These are phyloP conservation scores for Chrysopilus asiliformis DNA, from an alignment of 2,888 invertebrate genomes.

Conservation along the genomic window DNA sequence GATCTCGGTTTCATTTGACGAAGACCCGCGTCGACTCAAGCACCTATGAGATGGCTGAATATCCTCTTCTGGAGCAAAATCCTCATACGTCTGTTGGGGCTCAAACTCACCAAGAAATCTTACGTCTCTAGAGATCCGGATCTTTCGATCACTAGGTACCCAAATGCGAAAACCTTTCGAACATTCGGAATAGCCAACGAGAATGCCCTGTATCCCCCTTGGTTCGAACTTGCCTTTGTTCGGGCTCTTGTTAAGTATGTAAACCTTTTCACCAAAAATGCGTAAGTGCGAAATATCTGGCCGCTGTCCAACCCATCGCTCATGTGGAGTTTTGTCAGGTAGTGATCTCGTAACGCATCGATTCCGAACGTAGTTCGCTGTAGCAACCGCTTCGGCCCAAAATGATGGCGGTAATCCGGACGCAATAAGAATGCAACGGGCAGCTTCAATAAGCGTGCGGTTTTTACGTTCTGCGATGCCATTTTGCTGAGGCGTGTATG, in stretches of 20 bases:
- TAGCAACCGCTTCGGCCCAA: slow-evolving; percentile 22
- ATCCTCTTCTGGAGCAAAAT: no score
- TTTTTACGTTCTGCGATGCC: slow-evolving; percentile 17
- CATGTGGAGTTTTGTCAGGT: slow-evolving; percentile 6
- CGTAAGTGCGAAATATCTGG: slow-evolving; percentile 3
- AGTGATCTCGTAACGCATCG: slow-evolving; percentile 7
- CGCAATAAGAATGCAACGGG: slow-evolving; percentile 14
- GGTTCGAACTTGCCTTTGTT: slow-evolving; percentile 8
- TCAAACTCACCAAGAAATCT: no score
- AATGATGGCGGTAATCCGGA: slow-evolving; percentile 11
- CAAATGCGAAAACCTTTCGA: slow-evolving; percentile 19
- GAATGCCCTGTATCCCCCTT: slow-evolving; percentile 9
- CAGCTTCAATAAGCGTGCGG: slow-evolving; percentile 15
- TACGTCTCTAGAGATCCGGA: neutral
- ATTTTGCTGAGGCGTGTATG: slow-evolving; percentile 16
- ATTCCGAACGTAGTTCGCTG: slow-evolving; percentile 15
- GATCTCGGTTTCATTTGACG: no score
- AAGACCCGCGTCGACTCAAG: no score
- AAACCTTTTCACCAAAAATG: slow-evolving; percentile 8
- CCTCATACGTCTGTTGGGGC: no score
- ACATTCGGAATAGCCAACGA: slow-evolving; percentile 11
- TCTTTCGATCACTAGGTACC: slow-evolving; percentile 5
- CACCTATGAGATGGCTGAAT: no score
- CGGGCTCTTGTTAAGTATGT: slow-evolving; percentile 3
- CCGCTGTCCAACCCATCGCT: slow-evolving; percentile 7